Conservation (phyloP, 2,888 invertebrate species). For the Rhagium mordax region DNA sequence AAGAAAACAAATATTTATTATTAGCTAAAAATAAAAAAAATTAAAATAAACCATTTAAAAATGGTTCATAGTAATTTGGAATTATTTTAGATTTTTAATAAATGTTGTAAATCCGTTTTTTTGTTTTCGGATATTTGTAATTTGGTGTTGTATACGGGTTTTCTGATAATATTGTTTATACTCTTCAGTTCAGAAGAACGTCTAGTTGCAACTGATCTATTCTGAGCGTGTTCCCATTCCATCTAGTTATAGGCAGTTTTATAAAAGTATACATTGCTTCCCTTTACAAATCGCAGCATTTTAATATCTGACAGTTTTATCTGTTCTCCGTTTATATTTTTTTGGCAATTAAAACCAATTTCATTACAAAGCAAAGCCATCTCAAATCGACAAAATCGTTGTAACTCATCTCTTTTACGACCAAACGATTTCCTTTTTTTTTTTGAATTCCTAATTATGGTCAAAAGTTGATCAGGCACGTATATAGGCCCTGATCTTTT, state of each 20-base stretch:
- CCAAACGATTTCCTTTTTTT: conserved; percentile 34
- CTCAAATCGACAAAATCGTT: conserved; percentile 39
- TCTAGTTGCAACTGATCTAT: background rate
- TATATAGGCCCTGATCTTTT: conserved; percentile 32
- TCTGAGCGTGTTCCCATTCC: background rate
- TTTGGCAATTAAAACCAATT: conserved; percentile 22
- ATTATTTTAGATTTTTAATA: too few relatives aligned
- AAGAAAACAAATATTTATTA: too few relatives aligned
- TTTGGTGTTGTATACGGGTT: background rate
- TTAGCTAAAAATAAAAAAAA: too few relatives aligned
- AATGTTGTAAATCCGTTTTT: background rate
- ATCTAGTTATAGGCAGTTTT: conserved; percentile 30
- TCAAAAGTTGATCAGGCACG: conserved; percentile 34
- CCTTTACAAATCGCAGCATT: conserved; percentile 34
- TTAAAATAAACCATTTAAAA: too few relatives aligned
- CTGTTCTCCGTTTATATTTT: conserved; percentile 27
- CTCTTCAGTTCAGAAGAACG: background rate
- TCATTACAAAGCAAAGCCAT: conserved; percentile 19
- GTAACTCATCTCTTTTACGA: conserved; percentile 35
- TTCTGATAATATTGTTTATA: background rate
- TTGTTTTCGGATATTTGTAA: background rate
- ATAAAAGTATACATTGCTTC: conserved; percentile 23
- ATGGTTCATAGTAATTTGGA: too few relatives aligned
- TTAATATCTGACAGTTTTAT: conserved; percentile 30
- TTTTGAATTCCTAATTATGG: conserved; percentile 35